Conservation (phyloP, 2,888 invertebrate genomes). For the Cheilosia pagana region DNA sequence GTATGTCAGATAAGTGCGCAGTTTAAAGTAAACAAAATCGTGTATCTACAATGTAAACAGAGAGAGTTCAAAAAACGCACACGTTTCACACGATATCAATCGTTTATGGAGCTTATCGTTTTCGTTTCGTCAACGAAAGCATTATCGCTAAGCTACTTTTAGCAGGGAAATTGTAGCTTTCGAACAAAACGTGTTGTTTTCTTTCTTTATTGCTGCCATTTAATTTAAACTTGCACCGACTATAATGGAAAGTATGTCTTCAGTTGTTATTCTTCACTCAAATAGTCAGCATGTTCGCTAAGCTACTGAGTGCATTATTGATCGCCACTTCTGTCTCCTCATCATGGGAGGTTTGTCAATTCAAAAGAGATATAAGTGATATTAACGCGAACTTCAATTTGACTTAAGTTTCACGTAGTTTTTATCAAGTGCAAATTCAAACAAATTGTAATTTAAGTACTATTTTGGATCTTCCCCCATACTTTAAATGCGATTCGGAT, state of each 20-base stretch:
- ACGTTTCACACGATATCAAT: too few species aligned
- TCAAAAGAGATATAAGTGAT: not conserved
- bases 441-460: too few species aligned
- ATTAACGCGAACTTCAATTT: too few species aligned
- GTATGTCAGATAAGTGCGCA: too few species aligned
- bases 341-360: constrained; percentile 45
- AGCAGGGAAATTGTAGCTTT: not conserved
- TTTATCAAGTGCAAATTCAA: too few species aligned
- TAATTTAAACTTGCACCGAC: not conserved
- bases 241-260: not conserved
- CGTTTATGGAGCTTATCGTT: not conserved
- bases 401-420: too few species aligned
- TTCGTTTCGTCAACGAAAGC: not conserved
- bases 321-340: not conserved
- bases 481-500: too few species aligned
- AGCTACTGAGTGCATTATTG: not conserved
- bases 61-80: too few species aligned
- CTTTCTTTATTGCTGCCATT: not conserved
- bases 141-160: not conserved
- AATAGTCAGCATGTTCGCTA: constrained; percentile 28
- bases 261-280: constrained; percentile 22
- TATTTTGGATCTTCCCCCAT: too few species aligned
- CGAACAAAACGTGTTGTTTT: not conserved
- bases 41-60: too few species aligned
- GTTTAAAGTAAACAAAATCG: too few species aligned